phyloP scores from a whole-genome alignment of 2,888 invertebrate genomes.

The Toxonevra muliebris region DNA sequence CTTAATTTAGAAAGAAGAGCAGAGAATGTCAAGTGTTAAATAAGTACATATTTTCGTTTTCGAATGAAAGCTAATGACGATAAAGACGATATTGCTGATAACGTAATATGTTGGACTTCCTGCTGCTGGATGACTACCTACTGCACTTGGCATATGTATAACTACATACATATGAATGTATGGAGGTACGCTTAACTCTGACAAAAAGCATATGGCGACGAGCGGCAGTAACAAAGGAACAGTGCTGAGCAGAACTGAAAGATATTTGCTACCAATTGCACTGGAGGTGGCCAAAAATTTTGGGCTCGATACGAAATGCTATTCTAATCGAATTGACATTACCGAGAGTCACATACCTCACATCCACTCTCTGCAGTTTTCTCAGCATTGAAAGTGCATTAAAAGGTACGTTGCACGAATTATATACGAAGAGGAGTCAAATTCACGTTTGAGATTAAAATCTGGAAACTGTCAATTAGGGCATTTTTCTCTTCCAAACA shows the following conservation, averaged over 20 bases:
- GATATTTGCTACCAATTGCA: not conserved
- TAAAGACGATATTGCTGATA: not conserved
- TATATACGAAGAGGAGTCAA: conserved; percentile 34
- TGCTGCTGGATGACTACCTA: not conserved
- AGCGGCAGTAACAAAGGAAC: too few relatives aligned
- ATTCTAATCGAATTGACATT: not conserved
- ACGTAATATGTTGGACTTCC: not conserved
- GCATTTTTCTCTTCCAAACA: conserved; percentile 49
- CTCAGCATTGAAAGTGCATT: conserved; percentile 9
- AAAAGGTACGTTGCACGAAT: not conserved
- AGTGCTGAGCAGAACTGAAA: not conserved
- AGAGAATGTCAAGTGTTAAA: conserved; percentile 1
- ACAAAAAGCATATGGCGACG: too few relatives aligned
- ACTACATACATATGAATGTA: not conserved
- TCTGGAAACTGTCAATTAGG: conserved; percentile 60
- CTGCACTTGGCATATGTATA: not conserved
- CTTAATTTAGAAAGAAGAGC: not conserved
- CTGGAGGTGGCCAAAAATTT: too few relatives aligned
- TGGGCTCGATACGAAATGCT: not conserved
- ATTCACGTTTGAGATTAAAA: conserved; percentile 56
- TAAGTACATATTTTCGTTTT: not conserved
- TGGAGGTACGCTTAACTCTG: too few relatives aligned
- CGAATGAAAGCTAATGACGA: not conserved
- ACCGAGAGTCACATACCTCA: not conserved
- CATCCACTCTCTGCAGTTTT: not conserved